Conservation (phyloP, 2,888 invertebrate genomes). For the Augiades crinisus region DNA sequence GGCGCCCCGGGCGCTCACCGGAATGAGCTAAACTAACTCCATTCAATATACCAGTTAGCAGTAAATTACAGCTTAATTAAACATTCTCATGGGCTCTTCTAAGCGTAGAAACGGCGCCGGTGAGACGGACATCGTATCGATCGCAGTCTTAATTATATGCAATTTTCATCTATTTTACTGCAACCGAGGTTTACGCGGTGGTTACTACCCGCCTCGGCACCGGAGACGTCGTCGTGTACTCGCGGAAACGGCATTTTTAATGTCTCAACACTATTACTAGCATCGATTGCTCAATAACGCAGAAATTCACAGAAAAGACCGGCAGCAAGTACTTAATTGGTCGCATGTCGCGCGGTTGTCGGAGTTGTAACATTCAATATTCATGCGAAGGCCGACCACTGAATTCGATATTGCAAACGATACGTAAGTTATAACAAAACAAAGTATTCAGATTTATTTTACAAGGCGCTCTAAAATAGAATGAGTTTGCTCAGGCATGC, state of each 20-base stretch:
- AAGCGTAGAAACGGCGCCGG: slow-evolving; percentile 28
- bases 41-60: slow-evolving; percentile 48
- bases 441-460: slow-evolving; percentile 22
- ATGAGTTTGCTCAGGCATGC: slow-evolving; percentile 23
- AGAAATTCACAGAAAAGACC: slow-evolving; percentile 10
- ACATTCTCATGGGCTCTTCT: slow-evolving; percentile 44
- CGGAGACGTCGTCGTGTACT: background rate
- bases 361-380: slow-evolving; percentile 9
- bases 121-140: slow-evolving; percentile 27
- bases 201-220: background rate
- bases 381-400: slow-evolving; percentile 13
- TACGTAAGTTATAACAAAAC: slow-evolving; percentile 13
- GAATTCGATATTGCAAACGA: slow-evolving; percentile 18
- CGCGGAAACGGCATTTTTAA: slow-evolving; percentile 17
- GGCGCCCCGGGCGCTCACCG: slow-evolving; percentile 40
- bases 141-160: slow-evolving; percentile 45
- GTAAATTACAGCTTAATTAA: slow-evolving; percentile 62
- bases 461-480: slow-evolving; percentile 21
- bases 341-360: background rate
- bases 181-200: slow-evolving; percentile 32
- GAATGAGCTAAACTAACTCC: slow-evolving; percentile 25
- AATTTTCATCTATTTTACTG: slow-evolving; percentile 50
- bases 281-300: background rate
- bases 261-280: background rate
- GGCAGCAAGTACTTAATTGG: slow-evolving; percentile 1